Percentiles rank a stretch among this genome's conserved stretches.
phyloP scores from a whole-genome alignment of 92 coral and sea anemone genomes.

The Siderastrea radians region DNA sequence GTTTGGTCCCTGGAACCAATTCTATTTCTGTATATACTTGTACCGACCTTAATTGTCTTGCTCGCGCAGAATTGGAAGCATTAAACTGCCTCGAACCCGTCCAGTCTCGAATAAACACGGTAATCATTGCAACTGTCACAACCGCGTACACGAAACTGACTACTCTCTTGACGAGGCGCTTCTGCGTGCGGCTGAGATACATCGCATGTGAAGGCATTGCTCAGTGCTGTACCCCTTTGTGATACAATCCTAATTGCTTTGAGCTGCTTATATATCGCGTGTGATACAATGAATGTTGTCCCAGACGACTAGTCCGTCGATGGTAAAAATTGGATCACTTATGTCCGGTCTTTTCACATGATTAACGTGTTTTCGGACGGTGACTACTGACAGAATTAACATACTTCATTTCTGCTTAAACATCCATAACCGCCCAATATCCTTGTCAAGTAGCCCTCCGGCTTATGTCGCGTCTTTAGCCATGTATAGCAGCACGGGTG shows the following conservation, averaged over 20 bases:
- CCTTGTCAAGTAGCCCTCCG: background rate
- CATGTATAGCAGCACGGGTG: background rate
- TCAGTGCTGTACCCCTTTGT: background rate
- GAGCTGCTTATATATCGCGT: conserved; percentile 5
- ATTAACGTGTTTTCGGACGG: conserved; percentile 29
- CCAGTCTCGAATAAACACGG: conserved; percentile 33
- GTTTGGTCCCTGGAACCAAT: background rate
- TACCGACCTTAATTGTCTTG: conserved; percentile 35
- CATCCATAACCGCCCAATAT: no score
- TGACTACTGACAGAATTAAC: background rate
- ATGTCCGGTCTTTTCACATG: background rate
- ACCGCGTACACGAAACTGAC: conserved; percentile 10
- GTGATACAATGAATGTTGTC: conserved; percentile 20
- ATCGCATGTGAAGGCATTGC: conserved; percentile 10
- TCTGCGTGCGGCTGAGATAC: conserved; percentile 8
- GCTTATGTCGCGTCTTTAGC: background rate
- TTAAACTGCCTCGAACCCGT: conserved; percentile 10
- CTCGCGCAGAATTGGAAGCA: conserved; percentile 1
- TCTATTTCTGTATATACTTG: conserved; percentile 15
- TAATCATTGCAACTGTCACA: conserved; percentile 18
- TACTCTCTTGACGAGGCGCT: conserved; percentile 9
- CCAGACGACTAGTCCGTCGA: conserved; percentile 26
- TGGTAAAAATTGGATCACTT: conserved; percentile 12
- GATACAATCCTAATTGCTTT: background rate
- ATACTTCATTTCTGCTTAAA: background rate